These are phyloP conservation scores for Chironomus tepperi DNA, from an alignment of 1,140 invertebrate species.

Conservation along the genomic window DNA sequence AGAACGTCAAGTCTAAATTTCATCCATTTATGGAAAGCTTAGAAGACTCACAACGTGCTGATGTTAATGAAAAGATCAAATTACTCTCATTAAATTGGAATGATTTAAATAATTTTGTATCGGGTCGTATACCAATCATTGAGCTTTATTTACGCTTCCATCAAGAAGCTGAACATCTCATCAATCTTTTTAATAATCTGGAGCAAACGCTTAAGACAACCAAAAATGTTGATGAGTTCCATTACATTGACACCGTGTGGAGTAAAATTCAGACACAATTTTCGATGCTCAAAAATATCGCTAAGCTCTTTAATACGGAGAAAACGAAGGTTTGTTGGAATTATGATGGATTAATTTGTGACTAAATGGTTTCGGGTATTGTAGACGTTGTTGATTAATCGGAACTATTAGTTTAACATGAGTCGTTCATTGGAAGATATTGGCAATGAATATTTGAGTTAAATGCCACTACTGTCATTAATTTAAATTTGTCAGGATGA, in stretches of 20 bases:
- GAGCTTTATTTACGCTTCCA: constrained; percentile 66
- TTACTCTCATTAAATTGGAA: constrained; percentile 54
- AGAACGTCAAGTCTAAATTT: constrained; percentile 52
- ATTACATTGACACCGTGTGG: constrained; percentile 52
- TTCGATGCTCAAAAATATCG: constrained; percentile 49
- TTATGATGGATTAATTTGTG: too few species aligned
- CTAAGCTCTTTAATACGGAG: constrained; percentile 59
- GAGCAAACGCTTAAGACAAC: constrained; percentile 47
- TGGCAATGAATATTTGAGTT: too few species aligned
- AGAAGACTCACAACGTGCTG: constrained; percentile 53
- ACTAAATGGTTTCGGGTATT: too few species aligned
- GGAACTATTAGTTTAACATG: too few species aligned
- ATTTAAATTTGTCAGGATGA: too few species aligned
- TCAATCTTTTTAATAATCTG: constrained; percentile 55
- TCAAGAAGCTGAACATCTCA: constrained; percentile 54
- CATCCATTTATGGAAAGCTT: constrained; percentile 55
- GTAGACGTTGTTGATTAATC: too few species aligned
- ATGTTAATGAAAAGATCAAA: constrained; percentile 54
- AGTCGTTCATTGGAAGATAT: too few species aligned
- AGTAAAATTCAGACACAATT: constrained; percentile 50
- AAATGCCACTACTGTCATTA: too few species aligned
- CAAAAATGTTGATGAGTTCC: constrained; percentile 45
- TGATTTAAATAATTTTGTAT: constrained; percentile 51
- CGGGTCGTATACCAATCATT: constrained; percentile 53
- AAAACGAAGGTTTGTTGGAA: constrained; percentile 46